Evolutionary conservation across 2,797 vertebrate genomes (phyloP).

Genomic region (Loriculus beryllinus): DNA sequence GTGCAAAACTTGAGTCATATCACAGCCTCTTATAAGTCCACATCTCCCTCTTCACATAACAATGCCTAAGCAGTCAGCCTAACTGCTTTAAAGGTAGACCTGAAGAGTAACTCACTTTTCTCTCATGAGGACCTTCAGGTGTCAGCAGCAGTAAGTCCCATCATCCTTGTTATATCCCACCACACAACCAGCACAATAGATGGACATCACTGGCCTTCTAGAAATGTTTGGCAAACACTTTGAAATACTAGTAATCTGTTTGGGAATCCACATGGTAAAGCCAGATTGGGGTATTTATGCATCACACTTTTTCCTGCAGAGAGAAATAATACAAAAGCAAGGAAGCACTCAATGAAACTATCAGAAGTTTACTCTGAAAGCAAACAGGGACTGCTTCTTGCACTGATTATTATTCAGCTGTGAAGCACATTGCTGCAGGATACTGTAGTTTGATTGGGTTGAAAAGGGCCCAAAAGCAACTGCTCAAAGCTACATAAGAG

Average conservation of each 20-base stretch:
- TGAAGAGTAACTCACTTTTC: neutral
- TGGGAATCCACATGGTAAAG: neutral
- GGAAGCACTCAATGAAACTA: neutral
- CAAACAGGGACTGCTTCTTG: neutral
- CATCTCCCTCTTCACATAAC: neutral
- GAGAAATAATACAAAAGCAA: neutral
- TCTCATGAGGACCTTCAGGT: neutral
- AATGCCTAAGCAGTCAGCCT: neutral
- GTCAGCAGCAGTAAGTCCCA: neutral
- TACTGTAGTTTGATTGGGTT: neutral
- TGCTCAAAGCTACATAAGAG: neutral
- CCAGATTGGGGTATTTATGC: neutral
- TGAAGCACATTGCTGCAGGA: neutral
- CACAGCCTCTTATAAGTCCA: neutral
- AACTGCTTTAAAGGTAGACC: neutral
- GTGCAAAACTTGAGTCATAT: conserved; percentile 6
- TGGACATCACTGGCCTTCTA: neutral
- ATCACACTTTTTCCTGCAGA: neutral
- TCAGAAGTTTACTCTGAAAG: neutral
- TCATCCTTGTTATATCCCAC: neutral
- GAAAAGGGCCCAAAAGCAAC: neutral
- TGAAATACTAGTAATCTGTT: neutral
- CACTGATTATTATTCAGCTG: neutral
- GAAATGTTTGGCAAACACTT: neutral
- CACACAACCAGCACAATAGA: neutral